Conservation (phyloP, 1,140 invertebrate species). For the Platyscapa corneri region DNA sequence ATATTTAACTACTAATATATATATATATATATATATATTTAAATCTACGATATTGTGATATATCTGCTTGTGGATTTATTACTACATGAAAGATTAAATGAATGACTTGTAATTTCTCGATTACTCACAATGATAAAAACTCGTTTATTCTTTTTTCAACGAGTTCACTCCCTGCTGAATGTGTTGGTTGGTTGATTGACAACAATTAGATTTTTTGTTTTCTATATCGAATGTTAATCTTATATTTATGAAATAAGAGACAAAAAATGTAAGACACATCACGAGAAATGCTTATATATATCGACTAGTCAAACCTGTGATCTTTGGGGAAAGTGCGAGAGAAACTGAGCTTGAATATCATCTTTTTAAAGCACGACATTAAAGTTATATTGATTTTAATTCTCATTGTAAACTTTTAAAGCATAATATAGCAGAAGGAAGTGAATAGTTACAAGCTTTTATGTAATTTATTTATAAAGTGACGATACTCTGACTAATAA, state of each 20-base stretch:
- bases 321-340: constrained; percentile 27
- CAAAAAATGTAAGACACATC: neutral
- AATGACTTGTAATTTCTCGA: neutral
- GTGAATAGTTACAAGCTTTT: neutral
- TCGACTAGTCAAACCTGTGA: constrained; percentile 49
- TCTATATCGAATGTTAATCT: neutral
- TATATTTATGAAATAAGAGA: constrained; percentile 11
- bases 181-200: neutral
- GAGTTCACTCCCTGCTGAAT: constrained; percentile 27
- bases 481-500: neutral
- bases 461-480: neutral
- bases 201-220: neutral
- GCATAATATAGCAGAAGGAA: too few relatives aligned
- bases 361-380: neutral
- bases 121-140: neutral
- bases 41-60: neutral
- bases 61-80: neutral
- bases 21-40: neutral
- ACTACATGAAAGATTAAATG: neutral
- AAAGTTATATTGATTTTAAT: neutral
- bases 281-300: constrained; percentile 31
- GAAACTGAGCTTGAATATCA: constrained; percentile 31
- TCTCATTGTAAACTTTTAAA: too few relatives aligned
- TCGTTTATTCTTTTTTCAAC: neutral
- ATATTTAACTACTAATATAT: neutral